Evolutionary conservation across 1,140 invertebrate species (phyloP).

Genomic region (Bicyclus anynana): DNA sequence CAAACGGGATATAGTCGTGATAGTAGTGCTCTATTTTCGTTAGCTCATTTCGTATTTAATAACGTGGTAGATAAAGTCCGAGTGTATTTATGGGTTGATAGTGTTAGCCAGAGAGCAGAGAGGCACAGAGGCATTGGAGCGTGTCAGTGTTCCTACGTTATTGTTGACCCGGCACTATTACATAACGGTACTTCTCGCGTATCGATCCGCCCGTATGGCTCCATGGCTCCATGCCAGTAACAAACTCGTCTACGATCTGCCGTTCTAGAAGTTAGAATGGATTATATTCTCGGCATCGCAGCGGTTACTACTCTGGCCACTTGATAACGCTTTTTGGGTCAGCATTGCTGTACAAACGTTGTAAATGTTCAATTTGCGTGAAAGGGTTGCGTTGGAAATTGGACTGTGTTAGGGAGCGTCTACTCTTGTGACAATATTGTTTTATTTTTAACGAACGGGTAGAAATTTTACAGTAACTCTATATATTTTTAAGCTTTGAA

Average conservation of each 20-base stretch:
- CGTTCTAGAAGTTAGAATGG: slow-evolving; percentile 44
- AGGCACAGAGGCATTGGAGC: slow-evolving; percentile 16
- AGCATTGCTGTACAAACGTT: background rate
- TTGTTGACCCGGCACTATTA: slow-evolving; percentile 48
- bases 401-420: background rate
- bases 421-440: background rate
- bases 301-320: background rate
- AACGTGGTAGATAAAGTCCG: background rate
- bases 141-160: slow-evolving; percentile 31
- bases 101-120: background rate
- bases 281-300: background rate
- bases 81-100: background rate
- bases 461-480: no score
- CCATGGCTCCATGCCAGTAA: slow-evolving; percentile 61
- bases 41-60: background rate
- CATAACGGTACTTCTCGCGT: slow-evolving; percentile 55
- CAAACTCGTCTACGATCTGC: slow-evolving; percentile 42
- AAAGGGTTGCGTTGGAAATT: slow-evolving; percentile 3
- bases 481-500: no score
- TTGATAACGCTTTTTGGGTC: slow-evolving; percentile 5
- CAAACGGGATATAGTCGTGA: no score
- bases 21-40: no score
- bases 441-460: no score
- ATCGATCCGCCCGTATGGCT: slow-evolving; percentile 65
- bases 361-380: slow-evolving; percentile 3